Evolutionary conservation across 2,797 vertebrate species (phyloP), one percentile per base, ranked within the genome.

Genomic region (Trematomus bernacchii): DNA sequence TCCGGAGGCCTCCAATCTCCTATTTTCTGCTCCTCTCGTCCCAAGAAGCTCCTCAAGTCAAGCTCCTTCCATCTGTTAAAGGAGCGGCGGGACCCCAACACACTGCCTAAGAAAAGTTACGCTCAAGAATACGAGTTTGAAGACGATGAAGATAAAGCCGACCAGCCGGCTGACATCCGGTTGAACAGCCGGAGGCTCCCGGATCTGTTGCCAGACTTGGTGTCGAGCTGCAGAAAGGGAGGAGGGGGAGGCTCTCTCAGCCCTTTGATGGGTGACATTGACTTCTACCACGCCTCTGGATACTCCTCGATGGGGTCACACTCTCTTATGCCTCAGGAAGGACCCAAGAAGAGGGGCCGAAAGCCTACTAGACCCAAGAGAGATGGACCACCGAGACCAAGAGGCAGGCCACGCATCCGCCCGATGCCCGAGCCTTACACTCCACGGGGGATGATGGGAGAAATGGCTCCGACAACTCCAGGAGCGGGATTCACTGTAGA

Each of bases 51-150:
- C 57, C 95, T 98, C 1, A 98, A 98, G 69, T 98, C 97, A 0
- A 98, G 97, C 0, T 99, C 97, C 1, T 98, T 98, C 76, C 97
- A 98, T 76, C 90, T 99, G 43, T 88, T 99, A 0, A 97, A 97
- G 59, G 97, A 97, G 63, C 94, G 97, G 0, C 95, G 97, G 48
- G 97, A 97, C 0, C 96, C 97, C 1, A 96, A 94, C 87, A 94
- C 94, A 73, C 94, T 97, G 88, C 97, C 97, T 53, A 98, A 98
- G 77, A 98, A 98, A 77, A 96, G 96, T 70, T 98, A 98, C 0
- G 97, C 97, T n/a, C 97, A 98, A 91, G 97, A 99, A 68, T 99
- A 98, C 1, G 97, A 99, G 81, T 99, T 99, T 46, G 96, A 98
- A 86, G 97, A 98, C 0, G 97, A 98, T 0, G 97, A 98, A 80